Evolutionary conservation across 1,140 invertebrate genomes (phyloP), one percentile per base, ranked within the genome.

Genomic region (Drosophila subpulchrella): DNA sequence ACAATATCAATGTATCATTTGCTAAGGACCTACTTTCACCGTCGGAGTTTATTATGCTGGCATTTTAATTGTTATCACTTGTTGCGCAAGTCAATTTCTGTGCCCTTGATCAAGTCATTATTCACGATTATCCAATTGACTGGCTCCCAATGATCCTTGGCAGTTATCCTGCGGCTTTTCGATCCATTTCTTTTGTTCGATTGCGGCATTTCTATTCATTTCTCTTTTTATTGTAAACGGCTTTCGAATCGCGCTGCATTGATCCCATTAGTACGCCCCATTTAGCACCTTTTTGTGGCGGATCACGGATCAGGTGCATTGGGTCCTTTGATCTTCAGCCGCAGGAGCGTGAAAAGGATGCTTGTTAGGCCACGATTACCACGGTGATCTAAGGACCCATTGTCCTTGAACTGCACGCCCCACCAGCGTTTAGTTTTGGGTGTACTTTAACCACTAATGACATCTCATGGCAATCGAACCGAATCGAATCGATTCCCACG

Each of bases 191-290:
- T 50, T 58, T 82, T 75, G 70, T 82, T 75, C 55, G 53, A 58
- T 59, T 55, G 36, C 36, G 15, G 32, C 20, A 66, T 58, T 70
- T 78, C 44, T 58, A 56, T 63, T 53, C 70, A 44, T 48, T 74
- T 41, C 13, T 53, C 58, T 10, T 66, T 66, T 74, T 36, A 55
- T 55, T 73, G 48, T 51, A 15, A 51, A 51, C 30, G n/a, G 48
- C 27, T 51, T 51, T 51, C 30, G 68, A 54, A 46, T 41, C 32
- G 65, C 63, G 79, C 56, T 32, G 67, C 81, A 68, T 48, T 88
- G 84, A 91, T 91, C 89, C 88, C 78, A 91, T 90, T 91, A 91
- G 89, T 82, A 91, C 83, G 89, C 89, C 89, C 81, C 78, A 91
- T 91, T 91, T 90, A 91, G 81, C 89, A 91, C 88, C 89, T 91